Base-by-base conservation (phyloP, 2,113 vertebrate species). In the Rana temporaria region DNA sequence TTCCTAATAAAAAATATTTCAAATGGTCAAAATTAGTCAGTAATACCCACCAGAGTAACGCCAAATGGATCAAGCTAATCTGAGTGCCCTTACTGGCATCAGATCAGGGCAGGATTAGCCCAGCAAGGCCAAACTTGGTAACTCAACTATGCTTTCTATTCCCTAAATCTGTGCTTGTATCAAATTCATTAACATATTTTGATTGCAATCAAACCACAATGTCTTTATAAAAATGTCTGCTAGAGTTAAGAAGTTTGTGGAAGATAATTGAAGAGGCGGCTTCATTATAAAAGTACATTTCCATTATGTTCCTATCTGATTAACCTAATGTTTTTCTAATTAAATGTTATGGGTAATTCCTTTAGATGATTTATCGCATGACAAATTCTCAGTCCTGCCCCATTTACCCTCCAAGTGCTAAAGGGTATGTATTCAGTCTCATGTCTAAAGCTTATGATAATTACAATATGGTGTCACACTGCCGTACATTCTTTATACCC, bases 221-320 rank as follows among this genome's bases (percentile, higher is more conserved):
- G 89, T 90, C 94, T 95, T 94, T 94, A 94, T 91, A 90, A 94
- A 95, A 92, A 92, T 89, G 89, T 89, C 92, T 89, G 86, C 88
- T 88, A 91, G 86, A 88, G 90, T 92, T 92, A 95, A 92, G 88
- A 92, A 96, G 95, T 95, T 96, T 94, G 98, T 97, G 96, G 96
- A 94, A 96, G 95, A 96, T 97, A 96, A 96, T 93, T 96, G 95
- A 94, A 93, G 85, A 92, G 91, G 92, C 90, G 89, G 87, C 76
- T 18, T 86, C 89, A 89, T 88, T 89, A 90, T 87, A 85, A 91
- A 92, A 60, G 89, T 90, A 89, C 90, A 85, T 89, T 88, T 91
- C 88, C 88, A 90, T 88, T 85, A 74, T 87, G 88, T 77, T 87
- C 18, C 85, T 91, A 89, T 91, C 89, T 90, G 90, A 90, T 91